A percentile compares a stretch with the other conserved stretches of the same genome.
Conservation (phyloP, 2,888 invertebrate species). For the Harpalus rufipes region DNA sequence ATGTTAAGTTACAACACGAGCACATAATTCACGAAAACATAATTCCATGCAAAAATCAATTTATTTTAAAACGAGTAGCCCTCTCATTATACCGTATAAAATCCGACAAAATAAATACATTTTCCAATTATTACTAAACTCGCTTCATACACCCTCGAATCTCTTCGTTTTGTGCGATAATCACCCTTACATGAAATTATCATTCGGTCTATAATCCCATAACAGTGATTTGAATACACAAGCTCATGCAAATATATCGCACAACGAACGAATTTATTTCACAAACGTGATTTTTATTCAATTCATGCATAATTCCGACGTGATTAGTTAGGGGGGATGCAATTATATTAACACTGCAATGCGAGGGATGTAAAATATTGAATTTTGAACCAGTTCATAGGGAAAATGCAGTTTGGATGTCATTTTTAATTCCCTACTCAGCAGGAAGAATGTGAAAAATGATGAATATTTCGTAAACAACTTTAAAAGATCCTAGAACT, state of each 20-base stretch:
- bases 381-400: slow-evolving; percentile 8
- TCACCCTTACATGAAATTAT: neutral
- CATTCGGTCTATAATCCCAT: neutral
- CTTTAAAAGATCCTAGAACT: no score
- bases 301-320: slow-evolving; percentile 57
- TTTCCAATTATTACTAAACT: slow-evolving; percentile 47
- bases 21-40: neutral
- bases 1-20: neutral
- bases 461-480: no score
- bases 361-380: slow-evolving; percentile 2
- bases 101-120: slow-evolving; percentile 51
- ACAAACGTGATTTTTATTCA: slow-evolving; percentile 58
- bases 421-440: neutral
- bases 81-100: slow-evolving; percentile 44
- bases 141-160: neutral
- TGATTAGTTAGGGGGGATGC: slow-evolving; percentile 27
- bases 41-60: slow-evolving; percentile 19
- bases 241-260: slow-evolving; percentile 32
- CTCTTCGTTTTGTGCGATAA: neutral
- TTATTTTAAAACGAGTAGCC: slow-evolving; percentile 17
- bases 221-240: neutral
- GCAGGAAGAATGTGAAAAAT: neutral
- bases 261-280: slow-evolving; percentile 50
- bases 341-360: slow-evolving; percentile 45
- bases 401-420: neutral